Evolutionary conservation across 1,140 invertebrate species (phyloP).

Genomic region (Drosophila biarmipes): DNA sequence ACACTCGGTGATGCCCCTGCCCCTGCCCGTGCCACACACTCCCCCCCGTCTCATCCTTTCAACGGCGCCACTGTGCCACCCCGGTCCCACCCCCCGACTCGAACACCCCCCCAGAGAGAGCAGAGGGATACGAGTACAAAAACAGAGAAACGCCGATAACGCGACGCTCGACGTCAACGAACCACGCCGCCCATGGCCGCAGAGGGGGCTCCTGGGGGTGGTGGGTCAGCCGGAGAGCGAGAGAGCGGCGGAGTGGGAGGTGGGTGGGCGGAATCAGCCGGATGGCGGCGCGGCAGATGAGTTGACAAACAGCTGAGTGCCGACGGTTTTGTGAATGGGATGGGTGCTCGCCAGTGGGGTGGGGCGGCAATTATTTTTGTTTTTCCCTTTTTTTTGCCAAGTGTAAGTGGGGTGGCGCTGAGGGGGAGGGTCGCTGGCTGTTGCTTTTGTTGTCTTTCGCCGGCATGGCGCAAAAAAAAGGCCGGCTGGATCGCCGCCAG

Average conservation of each 20-base stretch:
- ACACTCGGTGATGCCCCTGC: conserved; percentile 56
- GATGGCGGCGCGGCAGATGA: conserved; percentile 78
- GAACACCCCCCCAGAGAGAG: conserved; percentile 9
- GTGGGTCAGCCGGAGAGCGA: conserved; percentile 4
- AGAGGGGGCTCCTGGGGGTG: conserved; percentile 1
- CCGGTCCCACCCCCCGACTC: neutral
- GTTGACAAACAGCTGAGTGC: conserved; percentile 83
- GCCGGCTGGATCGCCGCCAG: conserved; percentile 64
- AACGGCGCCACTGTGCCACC: neutral
- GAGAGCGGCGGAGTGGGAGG: conserved; percentile 1
- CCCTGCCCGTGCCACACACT: neutral
- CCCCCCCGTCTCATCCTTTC: conserved; percentile 12
- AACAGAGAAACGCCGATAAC: conserved; percentile 84
- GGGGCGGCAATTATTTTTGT: conserved; percentile 76
- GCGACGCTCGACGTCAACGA: conserved; percentile 74
- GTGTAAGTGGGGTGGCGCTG: conserved; percentile 2
- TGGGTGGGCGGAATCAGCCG: conserved; percentile 52
- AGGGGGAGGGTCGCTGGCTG: conserved; percentile 4
- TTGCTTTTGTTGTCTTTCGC: conserved; percentile 71
- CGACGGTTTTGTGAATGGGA: conserved; percentile 77
- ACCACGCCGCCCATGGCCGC: conserved; percentile 45
- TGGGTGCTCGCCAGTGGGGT: conserved; percentile 35
- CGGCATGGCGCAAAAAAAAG: conserved; percentile 72
- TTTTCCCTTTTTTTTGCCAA: conserved; percentile 51
- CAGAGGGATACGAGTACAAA: conserved; percentile 83